These are phyloP conservation scores for Lamellibrachia luymesi DNA, from an alignment of 1,140 invertebrate genomes.

Conservation along the genomic window DNA sequence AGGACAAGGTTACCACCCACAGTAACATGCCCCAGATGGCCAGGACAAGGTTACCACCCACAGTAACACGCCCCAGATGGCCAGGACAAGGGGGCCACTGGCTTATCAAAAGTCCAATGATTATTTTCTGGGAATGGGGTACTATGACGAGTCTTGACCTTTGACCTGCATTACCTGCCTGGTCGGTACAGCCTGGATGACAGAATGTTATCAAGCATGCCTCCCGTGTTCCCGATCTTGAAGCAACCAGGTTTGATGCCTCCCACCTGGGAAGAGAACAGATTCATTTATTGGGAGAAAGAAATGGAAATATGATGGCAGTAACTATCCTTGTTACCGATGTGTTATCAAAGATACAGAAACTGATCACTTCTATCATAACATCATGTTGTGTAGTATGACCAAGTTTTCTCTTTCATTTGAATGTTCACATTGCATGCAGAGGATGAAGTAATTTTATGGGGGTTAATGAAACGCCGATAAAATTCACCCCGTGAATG, in stretches of 20 bases:
- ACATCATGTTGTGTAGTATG: background rate
- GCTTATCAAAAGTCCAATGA: background rate
- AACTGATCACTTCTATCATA: background rate
- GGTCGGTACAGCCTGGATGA: slow-evolving; percentile 95
- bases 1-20: too few species aligned
- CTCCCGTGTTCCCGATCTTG: slow-evolving; percentile 99
- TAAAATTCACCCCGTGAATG: too few species aligned
- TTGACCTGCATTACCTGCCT: slow-evolving; percentile 63
- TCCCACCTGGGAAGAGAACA: slow-evolving; percentile 54
- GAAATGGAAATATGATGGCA: background rate
- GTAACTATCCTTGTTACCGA: background rate
- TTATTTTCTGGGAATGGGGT: background rate
- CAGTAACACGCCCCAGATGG: too few species aligned
- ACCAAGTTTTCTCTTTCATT: too few species aligned
- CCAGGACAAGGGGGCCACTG: too few species aligned
- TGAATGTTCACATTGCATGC: too few species aligned
- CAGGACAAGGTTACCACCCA: too few species aligned
- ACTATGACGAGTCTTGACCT: background rate
- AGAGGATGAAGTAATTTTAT: too few species aligned
- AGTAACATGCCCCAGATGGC: too few species aligned
- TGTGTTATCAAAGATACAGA: background rate
- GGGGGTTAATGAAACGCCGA: too few species aligned
- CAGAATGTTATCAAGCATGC: slow-evolving; percentile 99
- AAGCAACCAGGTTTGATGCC: slow-evolving; percentile 99
- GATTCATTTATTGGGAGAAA: background rate